Percentiles rank a stretch among this genome's conserved stretches.
These are phyloP conservation scores for Rhincodon typus DNA, from an alignment of 2,797 vertebrate genomes.

Conservation along the genomic window DNA sequence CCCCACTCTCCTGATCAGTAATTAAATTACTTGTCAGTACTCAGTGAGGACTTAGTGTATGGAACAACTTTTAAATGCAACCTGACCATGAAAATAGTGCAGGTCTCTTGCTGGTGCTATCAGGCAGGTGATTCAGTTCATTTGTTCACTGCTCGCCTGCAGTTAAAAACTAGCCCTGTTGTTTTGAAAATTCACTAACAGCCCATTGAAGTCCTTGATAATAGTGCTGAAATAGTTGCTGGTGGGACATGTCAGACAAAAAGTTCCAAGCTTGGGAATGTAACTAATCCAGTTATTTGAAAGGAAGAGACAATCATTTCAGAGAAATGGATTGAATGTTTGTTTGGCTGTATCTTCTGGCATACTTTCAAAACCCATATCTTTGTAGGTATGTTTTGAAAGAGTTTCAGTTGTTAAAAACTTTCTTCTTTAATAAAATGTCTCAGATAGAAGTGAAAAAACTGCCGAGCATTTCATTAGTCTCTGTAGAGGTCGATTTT, in stretches of 20 bases:
- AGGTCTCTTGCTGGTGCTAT: neutral
- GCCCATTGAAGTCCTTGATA: neutral
- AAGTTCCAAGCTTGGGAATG: neutral
- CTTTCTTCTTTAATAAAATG: conserved; percentile 19
- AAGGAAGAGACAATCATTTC: neutral
- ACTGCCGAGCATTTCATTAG: neutral
- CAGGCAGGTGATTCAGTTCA: neutral
- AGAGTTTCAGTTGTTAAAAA: neutral
- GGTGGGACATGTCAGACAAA: neutral
- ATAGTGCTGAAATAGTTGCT: neutral
- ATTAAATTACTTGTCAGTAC: neutral
- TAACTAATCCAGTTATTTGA: neutral
- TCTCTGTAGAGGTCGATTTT: neutral
- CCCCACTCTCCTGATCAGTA: neutral
- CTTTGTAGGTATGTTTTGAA: neutral
- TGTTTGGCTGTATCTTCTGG: neutral
- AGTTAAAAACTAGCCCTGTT: neutral
- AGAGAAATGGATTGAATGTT: neutral
- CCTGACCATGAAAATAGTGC: neutral
- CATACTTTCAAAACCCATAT: neutral
- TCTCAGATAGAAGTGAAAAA: neutral
- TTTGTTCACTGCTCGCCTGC: neutral
- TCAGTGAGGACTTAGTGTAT: neutral
- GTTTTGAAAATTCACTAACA: neutral
- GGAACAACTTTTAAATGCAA: neutral